Conservation (phyloP, 2,797 vertebrate genomes). For the Muscicapa striata region DNA sequence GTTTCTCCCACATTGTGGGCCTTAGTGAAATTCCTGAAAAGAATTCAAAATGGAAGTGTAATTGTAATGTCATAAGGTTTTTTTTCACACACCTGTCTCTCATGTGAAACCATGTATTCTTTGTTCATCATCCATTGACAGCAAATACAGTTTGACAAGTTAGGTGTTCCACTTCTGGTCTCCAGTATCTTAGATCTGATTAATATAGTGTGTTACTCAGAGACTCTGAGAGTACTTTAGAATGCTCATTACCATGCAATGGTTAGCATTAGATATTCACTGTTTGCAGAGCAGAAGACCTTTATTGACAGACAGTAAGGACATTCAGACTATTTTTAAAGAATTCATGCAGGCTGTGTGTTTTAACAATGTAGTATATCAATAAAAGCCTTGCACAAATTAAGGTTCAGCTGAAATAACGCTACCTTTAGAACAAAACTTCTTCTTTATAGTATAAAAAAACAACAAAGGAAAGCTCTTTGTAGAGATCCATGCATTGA, state of each 20-base stretch:
- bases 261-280: not conserved
- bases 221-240: not conserved
- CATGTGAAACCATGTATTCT: not conserved
- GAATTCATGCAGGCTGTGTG: not conserved
- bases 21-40: not conserved
- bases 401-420: not conserved
- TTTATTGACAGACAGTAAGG: not conserved
- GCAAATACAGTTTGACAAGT: not conserved
- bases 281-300: not conserved
- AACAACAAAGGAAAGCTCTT: not conserved
- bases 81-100: not conserved
- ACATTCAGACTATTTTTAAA: not conserved
- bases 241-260: not conserved
- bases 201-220: not conserved
- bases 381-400: not conserved
- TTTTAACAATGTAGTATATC: not conserved
- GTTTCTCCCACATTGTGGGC: not conserved
- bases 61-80: not conserved
- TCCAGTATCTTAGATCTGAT: not conserved
- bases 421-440: not conserved
- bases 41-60: not conserved
- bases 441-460: not conserved
- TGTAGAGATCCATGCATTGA: not conserved
- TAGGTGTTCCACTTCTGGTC: not conserved
- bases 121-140: not conserved